Evolutionary conservation across 2,113 vertebrate species (phyloP), one percentile per base, ranked within the genome.

Genomic region (Pteruthius melanotis): DNA sequence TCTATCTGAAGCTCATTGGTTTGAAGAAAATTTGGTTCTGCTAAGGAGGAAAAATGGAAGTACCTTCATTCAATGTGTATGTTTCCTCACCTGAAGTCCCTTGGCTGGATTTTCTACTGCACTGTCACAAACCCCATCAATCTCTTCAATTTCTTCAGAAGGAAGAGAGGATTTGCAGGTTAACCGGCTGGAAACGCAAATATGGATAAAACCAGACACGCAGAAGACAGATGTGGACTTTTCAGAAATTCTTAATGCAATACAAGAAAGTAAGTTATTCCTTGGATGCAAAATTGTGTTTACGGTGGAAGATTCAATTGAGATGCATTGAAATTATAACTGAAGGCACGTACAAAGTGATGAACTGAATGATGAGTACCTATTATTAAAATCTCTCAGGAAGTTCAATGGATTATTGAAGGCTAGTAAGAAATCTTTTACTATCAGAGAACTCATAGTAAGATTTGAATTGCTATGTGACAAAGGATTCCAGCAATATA

Each of bases 221-320:
- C 95, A 95, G 97, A 98, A 98, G 98, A 98, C 94, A 97, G 98
- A 98, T 95, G 97, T 97, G 97, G 98, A 98, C 95, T 98, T 98
- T 98, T 98, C 98, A 98, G 98, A 98, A 96, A 98, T 98, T 98
- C 97, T 98, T 97, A 98, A 97, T 98, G 98, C 98, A 97, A 98
- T 98, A 94, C 98, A 98, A 98, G 98, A 98, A 98, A 98, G 98
- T 98, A 98, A 98, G 98, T 98, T 94, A 83, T 70, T 93, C 63
- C 93, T 96, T 88, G 61, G 80, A 91, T 97, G 92, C 92, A 94
- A 97, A 97, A 85, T 91, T 49, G 16, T 53, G 42, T 75, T 26
- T 87, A 53, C 3, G 5, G 35, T 88, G 85, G 68, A 74, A 93
- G 65, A 88, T 64, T 74, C 63, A 79, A 37, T 80, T 87, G 81